A percentile compares a stretch with the other conserved stretches of the same genome.
Conservation (phyloP, 2,797 vertebrate genomes). For the Toxotes lorentzi region DNA sequence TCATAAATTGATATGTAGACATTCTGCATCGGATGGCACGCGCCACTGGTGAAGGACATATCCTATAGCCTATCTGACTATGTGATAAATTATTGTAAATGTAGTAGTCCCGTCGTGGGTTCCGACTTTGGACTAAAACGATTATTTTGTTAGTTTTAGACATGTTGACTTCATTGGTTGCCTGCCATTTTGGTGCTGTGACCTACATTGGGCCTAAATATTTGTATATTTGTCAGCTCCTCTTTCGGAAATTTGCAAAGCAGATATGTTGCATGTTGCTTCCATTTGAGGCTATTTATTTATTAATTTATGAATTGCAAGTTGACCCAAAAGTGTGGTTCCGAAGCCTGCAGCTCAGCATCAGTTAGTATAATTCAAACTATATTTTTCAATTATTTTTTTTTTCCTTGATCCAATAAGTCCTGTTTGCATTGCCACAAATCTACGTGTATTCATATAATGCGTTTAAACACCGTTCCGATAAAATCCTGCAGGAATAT, state of each 20-base stretch:
- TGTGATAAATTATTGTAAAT: slow-evolving; percentile 12
- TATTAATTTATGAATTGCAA: background rate
- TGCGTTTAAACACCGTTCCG: slow-evolving; percentile 14
- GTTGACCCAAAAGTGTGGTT: slow-evolving; percentile 7
- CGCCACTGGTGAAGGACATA: background rate
- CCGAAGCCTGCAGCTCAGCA: background rate
- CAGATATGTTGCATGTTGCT: no score
- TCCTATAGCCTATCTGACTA: background rate
- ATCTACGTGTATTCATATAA: slow-evolving; percentile 10
- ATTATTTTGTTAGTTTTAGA: background rate
- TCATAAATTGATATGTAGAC: background rate
- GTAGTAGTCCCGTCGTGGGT: background rate
- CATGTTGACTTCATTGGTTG: background rate
- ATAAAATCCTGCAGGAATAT: slow-evolving; percentile 38
- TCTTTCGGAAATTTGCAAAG: background rate
- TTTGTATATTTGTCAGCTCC: slow-evolving; percentile 14
- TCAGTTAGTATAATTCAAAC: background rate
- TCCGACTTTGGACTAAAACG: slow-evolving; percentile 1
- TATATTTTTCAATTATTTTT: background rate
- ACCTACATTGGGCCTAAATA: background rate
- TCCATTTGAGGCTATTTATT: background rate
- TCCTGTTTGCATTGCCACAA: background rate
- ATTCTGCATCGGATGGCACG: background rate
- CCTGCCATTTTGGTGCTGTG: background rate
- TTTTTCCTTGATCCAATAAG: background rate